Conservation (phyloP, 2,888 invertebrate species). For the Druceiella hillmani region DNA sequence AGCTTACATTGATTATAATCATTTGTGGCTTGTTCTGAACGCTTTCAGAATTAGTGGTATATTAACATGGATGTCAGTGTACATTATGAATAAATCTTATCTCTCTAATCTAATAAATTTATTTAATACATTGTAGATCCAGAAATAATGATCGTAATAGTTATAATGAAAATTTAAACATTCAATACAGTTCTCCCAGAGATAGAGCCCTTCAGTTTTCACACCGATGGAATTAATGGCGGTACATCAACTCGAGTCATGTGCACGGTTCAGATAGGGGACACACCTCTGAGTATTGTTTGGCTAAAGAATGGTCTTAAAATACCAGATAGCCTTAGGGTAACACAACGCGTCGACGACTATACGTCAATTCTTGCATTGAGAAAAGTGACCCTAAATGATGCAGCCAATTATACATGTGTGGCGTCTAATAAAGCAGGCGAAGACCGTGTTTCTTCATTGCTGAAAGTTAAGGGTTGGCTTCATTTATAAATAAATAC, state of each 20-base stretch:
- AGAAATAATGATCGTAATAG: too few relatives aligned
- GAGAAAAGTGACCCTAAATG: constrained; percentile 35
- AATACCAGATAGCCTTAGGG: constrained; percentile 20
- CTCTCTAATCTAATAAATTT: too few relatives aligned
- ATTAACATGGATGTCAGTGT: too few relatives aligned
- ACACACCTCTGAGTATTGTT: constrained; percentile 67
- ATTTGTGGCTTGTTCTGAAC: too few relatives aligned
- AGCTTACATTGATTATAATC: too few relatives aligned
- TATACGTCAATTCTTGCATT: constrained; percentile 43
- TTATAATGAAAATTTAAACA: too few relatives aligned
- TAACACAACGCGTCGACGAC: constrained; percentile 40
- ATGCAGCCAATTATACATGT: constrained; percentile 54
- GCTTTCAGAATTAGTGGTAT: too few relatives aligned
- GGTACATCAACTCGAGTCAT: constrained; percentile 51
- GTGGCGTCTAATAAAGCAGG: constrained; percentile 54
- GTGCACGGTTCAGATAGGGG: constrained; percentile 71
- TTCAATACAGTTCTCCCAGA: constrained; percentile 40
- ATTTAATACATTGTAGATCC: too few relatives aligned
- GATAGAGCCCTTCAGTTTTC: constrained; percentile 49
- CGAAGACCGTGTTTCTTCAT: constrained; percentile 43
- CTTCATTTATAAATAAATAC: constrained; percentile 8
- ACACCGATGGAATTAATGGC: constrained; percentile 44
- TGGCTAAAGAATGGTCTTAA: constrained; percentile 53
- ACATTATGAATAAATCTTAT: too few relatives aligned
- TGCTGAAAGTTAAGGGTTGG: constrained; percentile 57